These are phyloP conservation scores for Euzetes globulus DNA, from an alignment of 2,888 invertebrate species.

Conservation along the genomic window DNA sequence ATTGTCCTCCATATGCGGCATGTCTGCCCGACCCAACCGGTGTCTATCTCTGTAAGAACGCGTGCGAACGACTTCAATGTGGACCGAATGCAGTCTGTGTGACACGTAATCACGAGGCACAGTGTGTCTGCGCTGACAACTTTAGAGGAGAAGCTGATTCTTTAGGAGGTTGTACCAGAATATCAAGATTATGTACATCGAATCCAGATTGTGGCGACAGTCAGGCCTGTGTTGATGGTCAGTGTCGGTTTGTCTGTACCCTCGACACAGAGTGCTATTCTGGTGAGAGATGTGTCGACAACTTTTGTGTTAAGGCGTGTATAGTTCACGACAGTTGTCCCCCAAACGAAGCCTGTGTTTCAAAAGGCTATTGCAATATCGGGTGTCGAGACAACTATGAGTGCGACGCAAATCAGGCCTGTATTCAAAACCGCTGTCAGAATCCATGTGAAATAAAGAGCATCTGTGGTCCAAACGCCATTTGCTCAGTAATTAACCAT, in stretches of 20 bases:
- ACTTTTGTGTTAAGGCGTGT: slow-evolving; percentile 71
- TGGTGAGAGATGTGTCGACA: slow-evolving; percentile 69
- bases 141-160: slow-evolving; percentile 59
- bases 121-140: slow-evolving; percentile 73
- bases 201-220: slow-evolving; percentile 67
- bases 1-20: slow-evolving; percentile 65
- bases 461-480: slow-evolving; percentile 72
- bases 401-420: slow-evolving; percentile 66
- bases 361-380: slow-evolving; percentile 66
- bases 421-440: slow-evolving; percentile 72
- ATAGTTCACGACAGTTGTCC: slow-evolving; percentile 72
- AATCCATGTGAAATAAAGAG: slow-evolving; percentile 70
- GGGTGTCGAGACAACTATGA: slow-evolving; percentile 78
- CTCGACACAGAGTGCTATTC: slow-evolving; percentile 66
- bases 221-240: slow-evolving; percentile 69
- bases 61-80: slow-evolving; percentile 51
- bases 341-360: slow-evolving; percentile 64
- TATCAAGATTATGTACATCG: slow-evolving; percentile 57
- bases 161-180: slow-evolving; percentile 63
- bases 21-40: slow-evolving; percentile 63
- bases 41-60: slow-evolving; percentile 47
- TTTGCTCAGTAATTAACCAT: slow-evolving; percentile 54
- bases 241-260: slow-evolving; percentile 73
- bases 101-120: slow-evolving; percentile 60
- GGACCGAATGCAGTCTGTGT: slow-evolving; percentile 71